Percentiles rank a stretch among this genome's conserved stretches.
Evolutionary conservation across 2,797 vertebrate species (phyloP).

Genomic region (Gobionotothen gibberifrons): DNA sequence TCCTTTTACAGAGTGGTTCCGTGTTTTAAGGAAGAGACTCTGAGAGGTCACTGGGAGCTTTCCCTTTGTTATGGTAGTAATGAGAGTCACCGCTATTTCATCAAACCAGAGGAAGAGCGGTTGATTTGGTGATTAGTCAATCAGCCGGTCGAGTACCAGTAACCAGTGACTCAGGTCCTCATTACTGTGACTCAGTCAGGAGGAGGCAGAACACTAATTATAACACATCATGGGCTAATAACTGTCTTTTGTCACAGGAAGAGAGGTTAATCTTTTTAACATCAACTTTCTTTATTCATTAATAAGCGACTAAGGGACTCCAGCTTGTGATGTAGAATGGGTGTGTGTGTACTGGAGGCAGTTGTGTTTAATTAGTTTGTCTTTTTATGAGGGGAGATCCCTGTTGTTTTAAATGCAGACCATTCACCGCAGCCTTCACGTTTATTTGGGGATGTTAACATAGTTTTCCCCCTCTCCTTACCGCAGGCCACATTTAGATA

Average conservation of each 20-base stretch:
- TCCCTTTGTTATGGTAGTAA: conserved; percentile 26
- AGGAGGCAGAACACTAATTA: conserved; percentile 25
- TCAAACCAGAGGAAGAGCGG: conserved; percentile 34
- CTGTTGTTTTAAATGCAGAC: conserved; percentile 65
- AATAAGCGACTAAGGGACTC: conserved; percentile 18
- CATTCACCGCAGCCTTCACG: conserved; percentile 33
- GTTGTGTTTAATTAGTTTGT: conserved; percentile 52
- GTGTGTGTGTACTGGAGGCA: conserved; percentile 21
- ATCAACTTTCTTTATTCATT: conserved; percentile 13
- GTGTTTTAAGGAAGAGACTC: conserved; percentile 33
- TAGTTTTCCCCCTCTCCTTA: conserved; percentile 43
- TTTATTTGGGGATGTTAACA: conserved; percentile 65
- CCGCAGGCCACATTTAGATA: conserved; percentile 51
- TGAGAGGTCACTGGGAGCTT: conserved; percentile 24
- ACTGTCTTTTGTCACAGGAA: conserved; percentile 19
- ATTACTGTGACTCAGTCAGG: conserved; percentile 37
- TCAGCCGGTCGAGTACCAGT: conserved; percentile 46
- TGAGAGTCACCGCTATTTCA: conserved; percentile 29
- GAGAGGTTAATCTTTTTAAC: conserved; percentile 19
- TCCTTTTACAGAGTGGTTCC: conserved; percentile 10
- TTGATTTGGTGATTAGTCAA: conserved; percentile 34
- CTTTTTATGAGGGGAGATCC: conserved; percentile 61
- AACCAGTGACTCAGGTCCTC: conserved; percentile 64
- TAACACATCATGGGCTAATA: conserved; percentile 34
- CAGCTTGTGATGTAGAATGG: conserved; percentile 13